Evolutionary conservation across 2,113 vertebrate genomes (phyloP).

Genomic region (Malurus melanocephalus): DNA sequence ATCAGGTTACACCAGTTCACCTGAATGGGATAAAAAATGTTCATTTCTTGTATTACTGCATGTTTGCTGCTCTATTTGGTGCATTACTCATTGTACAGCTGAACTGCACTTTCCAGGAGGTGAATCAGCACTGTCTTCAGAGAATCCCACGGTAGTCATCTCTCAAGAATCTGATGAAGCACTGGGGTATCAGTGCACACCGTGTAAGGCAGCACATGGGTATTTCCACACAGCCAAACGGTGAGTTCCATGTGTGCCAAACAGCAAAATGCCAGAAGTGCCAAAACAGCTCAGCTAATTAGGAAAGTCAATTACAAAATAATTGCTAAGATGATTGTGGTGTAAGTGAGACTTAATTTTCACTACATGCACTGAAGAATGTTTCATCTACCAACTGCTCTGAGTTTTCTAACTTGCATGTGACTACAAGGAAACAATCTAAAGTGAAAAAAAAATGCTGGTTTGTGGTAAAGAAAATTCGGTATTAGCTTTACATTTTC

Average conservation of each 20-base stretch:
- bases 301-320: slow-evolving; percentile 41
- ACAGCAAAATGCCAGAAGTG: not conserved
- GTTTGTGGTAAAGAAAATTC: not conserved
- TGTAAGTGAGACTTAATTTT: slow-evolving; percentile 39
- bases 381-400: slow-evolving; percentile 20
- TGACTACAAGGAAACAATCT: not conserved
- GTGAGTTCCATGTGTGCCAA: not conserved
- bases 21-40: not conserved
- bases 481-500: not conserved
- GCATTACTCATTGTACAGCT: not conserved
- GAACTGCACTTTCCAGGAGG: not conserved
- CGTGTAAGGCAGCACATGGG: rapidly evolving
- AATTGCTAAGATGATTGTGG: slow-evolving; percentile 25
- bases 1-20: not conserved
- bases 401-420: slow-evolving; percentile 30
- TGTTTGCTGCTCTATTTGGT: not conserved
- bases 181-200: too few relatives aligned
- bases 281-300: slow-evolving; percentile 40
- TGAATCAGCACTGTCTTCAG: not conserved
- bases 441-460: rapidly evolving
- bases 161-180: not conserved
- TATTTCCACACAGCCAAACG: not conserved
- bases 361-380: slow-evolving; percentile 1
- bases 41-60: not conserved
- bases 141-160: not conserved